phyloP scores from a whole-genome alignment of 2,888 invertebrate species.

The Campopleginae sp. region DNA sequence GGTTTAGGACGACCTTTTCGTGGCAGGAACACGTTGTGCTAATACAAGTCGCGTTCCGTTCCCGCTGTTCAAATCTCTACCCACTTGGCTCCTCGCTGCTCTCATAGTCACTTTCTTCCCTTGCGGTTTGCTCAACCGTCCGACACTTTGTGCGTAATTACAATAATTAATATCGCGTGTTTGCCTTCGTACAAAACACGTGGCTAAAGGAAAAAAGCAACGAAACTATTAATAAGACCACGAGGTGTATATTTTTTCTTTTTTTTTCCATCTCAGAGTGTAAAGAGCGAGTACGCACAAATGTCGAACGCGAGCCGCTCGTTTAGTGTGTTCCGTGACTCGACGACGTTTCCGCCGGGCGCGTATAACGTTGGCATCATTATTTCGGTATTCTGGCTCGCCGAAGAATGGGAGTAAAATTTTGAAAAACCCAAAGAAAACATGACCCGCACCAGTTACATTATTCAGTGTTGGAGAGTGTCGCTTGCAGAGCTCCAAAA shows the following conservation, averaged over 20 bases:
- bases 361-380: slow-evolving; percentile 1
- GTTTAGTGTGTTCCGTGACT: slow-evolving; percentile 18
- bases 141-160: slow-evolving; percentile 63
- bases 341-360: slow-evolving; percentile 33
- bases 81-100: slow-evolving; percentile 26
- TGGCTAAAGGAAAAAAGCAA: slow-evolving; percentile 9
- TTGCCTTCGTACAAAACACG: slow-evolving; percentile 32
- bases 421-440: slow-evolving; percentile 19
- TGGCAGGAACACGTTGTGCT: slow-evolving; percentile 35
- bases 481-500: slow-evolving; percentile 19
- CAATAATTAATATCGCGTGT: slow-evolving; percentile 67
- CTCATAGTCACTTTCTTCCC: slow-evolving; percentile 36
- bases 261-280: not conserved
- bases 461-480: slow-evolving; percentile 36
- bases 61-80: slow-evolving; percentile 39
- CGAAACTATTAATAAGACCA: slow-evolving; percentile 10
- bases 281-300: not conserved
- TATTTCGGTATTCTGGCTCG: slow-evolving; percentile 15
- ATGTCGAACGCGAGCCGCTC: not conserved
- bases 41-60: slow-evolving; percentile 43
- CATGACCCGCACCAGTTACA: not conserved
- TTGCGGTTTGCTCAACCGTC: slow-evolving; percentile 30
- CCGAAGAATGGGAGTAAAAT: slow-evolving; percentile 18
- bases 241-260: too few species aligned
- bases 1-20: slow-evolving; percentile 70